Conservation (phyloP, 2,888 invertebrate species). For the Sminthurinus aureus region DNA sequence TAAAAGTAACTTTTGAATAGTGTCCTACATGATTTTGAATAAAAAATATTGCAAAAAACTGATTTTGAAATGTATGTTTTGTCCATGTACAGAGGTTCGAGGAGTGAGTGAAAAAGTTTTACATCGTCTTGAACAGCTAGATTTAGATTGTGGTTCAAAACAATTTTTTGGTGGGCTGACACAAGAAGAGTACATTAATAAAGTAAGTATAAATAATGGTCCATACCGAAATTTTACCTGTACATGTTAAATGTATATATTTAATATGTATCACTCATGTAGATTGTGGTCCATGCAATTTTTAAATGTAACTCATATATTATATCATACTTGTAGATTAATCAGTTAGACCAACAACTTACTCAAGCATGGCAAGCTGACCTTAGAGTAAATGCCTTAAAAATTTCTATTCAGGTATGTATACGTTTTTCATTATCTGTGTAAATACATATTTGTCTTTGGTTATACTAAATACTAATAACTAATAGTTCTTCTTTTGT, state of each 20-base stretch:
- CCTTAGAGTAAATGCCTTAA: conserved; percentile 92
- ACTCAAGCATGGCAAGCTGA: conserved; percentile 93
- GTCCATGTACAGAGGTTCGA: conserved; percentile 50
- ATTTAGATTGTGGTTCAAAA: conserved; percentile 89
- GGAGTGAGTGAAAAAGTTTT: conserved; percentile 84
- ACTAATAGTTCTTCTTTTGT: not conserved
- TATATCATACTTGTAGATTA: conserved; percentile 73
- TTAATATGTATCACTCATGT: not conserved
- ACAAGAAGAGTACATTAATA: conserved; percentile 84
- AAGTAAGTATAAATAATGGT: conserved; percentile 36
- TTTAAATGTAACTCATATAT: not conserved
- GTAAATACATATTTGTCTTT: not conserved
- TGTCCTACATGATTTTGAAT: not conserved
- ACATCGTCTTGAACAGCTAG: conserved; percentile 89
- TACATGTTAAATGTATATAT: not conserved
- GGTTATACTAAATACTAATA: not conserved
- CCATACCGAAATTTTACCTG: not conserved
- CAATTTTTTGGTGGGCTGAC: conserved; percentile 88
- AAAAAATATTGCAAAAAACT: not conserved
- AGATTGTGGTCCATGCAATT: not conserved
- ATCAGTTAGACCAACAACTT: conserved; percentile 89
- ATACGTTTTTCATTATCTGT: too few species aligned
- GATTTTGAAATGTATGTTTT: not conserved
- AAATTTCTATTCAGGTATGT: conserved; percentile 87
- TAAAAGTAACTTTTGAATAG: conserved; percentile 29